phyloP scores from a whole-genome alignment of 2,797 vertebrate species.

The Myripristis murdjan region DNA sequence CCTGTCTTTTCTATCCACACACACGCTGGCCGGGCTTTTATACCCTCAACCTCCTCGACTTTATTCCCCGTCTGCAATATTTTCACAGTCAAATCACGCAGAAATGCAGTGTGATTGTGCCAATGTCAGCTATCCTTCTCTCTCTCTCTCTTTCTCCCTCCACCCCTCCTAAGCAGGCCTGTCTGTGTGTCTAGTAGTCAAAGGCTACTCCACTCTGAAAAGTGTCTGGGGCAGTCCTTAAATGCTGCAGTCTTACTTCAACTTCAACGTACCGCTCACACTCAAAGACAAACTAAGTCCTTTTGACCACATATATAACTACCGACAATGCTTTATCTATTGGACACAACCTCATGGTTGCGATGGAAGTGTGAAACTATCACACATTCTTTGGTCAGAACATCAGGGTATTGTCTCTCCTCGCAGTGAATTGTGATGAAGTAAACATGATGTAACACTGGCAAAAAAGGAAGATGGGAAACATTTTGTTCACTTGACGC shows the following conservation, averaged over 20 bases:
- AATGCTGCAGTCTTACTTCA: conserved; percentile 29
- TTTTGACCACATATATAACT: not conserved
- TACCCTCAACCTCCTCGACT: conserved; percentile 40
- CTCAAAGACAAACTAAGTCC: conserved; percentile 11
- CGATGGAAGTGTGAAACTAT: conserved; percentile 5
- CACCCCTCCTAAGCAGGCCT: conserved; percentile 45
- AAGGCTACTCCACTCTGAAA: conserved; percentile 47
- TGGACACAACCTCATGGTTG: not conserved
- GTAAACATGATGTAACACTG: conserved; percentile 40
- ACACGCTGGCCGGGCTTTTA: conserved; percentile 28
- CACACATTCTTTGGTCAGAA: not conserved
- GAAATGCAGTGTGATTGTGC: conserved; percentile 80
- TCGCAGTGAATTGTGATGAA: not conserved
- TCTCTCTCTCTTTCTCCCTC: conserved; percentile 31
- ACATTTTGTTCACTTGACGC: not conserved
- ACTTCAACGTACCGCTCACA: conserved; percentile 47
- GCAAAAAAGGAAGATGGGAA: conserved; percentile 26
- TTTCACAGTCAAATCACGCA: conserved; percentile 81
- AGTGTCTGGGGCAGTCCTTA: conserved; percentile 46
- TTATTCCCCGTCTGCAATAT: conserved; percentile 49
- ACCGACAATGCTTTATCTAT: not conserved
- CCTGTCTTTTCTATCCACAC: conserved; percentile 31
- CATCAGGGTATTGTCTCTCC: not conserved
- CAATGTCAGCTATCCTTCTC: conserved; percentile 70
- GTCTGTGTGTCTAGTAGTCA: conserved; percentile 32